Evolutionary conservation across 2,888 invertebrate genomes (phyloP).

Genomic region (Epiblema foenella): DNA sequence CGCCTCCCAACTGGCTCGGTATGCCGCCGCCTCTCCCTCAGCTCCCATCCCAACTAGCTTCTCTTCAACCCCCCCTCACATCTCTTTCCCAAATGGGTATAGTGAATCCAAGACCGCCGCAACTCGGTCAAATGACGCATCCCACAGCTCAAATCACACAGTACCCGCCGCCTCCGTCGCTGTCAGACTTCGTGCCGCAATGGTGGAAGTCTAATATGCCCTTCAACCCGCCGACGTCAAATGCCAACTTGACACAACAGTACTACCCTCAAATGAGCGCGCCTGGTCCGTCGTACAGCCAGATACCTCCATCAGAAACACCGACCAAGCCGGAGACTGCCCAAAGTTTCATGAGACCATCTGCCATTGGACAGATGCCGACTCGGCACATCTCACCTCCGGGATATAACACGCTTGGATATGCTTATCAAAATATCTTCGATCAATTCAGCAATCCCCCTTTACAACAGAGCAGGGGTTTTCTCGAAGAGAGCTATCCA

Average conservation of each 20-base stretch:
- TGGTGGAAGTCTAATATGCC: constrained; percentile 7
- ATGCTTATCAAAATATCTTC: constrained; percentile 56
- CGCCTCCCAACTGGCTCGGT: constrained; percentile 7
- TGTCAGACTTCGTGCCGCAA: constrained; percentile 1
- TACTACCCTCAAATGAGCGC: not conserved
- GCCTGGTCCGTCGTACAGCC: constrained; percentile 53
- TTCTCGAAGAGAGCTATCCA: constrained; percentile 55
- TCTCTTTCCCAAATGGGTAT: constrained; percentile 50
- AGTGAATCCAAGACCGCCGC: not conserved
- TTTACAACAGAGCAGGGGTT: constrained; percentile 44
- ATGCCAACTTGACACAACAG: not conserved
- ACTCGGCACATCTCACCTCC: constrained; percentile 66
- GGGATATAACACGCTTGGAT: constrained; percentile 68
- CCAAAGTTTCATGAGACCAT: constrained; percentile 58
- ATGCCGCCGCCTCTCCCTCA: constrained; percentile 18
- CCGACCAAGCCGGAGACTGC: constrained; percentile 46
- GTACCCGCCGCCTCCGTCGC: not conserved
- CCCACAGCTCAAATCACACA: not conserved
- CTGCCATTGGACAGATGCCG: constrained; percentile 67
- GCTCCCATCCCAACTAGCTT: not conserved
- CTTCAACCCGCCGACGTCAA: constrained; percentile 8
- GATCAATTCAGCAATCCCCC: constrained; percentile 56
- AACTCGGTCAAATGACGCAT: constrained; percentile 1
- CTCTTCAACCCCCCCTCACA: not conserved
- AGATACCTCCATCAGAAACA: constrained; percentile 47